phyloP scores from a whole-genome alignment of 2,888 invertebrate genomes.

The Nemotelus pantherinus region DNA sequence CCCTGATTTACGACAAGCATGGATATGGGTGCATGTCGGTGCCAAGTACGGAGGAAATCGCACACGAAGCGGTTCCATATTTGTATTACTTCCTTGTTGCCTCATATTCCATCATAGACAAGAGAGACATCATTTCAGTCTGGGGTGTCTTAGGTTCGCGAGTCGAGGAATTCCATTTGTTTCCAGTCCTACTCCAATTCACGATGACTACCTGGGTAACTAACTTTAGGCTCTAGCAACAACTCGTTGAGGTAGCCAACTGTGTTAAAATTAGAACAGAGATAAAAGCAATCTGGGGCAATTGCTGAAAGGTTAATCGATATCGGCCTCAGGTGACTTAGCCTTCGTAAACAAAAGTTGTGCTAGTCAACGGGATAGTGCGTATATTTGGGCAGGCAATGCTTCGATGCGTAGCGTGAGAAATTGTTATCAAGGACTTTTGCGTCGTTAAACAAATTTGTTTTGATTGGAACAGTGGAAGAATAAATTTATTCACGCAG shows the following conservation, averaged over 20 bases:
- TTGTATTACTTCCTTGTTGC: slow-evolving; percentile 43
- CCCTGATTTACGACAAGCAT: slow-evolving; percentile 9
- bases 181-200: slow-evolving; percentile 17
- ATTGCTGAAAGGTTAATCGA: slow-evolving; percentile 39
- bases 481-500: slow-evolving; percentile 1
- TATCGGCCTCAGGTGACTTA: neutral
- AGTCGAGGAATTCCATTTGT: neutral
- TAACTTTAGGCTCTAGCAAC: slow-evolving; percentile 27
- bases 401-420: slow-evolving; percentile 36
- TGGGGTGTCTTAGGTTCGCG: slow-evolving; percentile 5
- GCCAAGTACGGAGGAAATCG: slow-evolving; percentile 45
- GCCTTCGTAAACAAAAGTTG: slow-evolving; percentile 27
- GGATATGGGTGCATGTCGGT: slow-evolving; percentile 44
- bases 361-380: slow-evolving; percentile 10
- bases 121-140: slow-evolving; percentile 27
- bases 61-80: slow-evolving; percentile 46
- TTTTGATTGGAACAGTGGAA: neutral
- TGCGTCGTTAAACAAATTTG: neutral
- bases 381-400: slow-evolving; percentile 19
- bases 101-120: slow-evolving; percentile 1
- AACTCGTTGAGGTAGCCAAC: slow-evolving; percentile 24
- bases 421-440: slow-evolving; percentile 15
- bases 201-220: slow-evolving; percentile 3
- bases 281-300: slow-evolving; percentile 25
- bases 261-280: slow-evolving; percentile 22